These are phyloP conservation scores for Perithous albicinctus DNA, from an alignment of 2,888 invertebrate genomes.

Conservation along the genomic window DNA sequence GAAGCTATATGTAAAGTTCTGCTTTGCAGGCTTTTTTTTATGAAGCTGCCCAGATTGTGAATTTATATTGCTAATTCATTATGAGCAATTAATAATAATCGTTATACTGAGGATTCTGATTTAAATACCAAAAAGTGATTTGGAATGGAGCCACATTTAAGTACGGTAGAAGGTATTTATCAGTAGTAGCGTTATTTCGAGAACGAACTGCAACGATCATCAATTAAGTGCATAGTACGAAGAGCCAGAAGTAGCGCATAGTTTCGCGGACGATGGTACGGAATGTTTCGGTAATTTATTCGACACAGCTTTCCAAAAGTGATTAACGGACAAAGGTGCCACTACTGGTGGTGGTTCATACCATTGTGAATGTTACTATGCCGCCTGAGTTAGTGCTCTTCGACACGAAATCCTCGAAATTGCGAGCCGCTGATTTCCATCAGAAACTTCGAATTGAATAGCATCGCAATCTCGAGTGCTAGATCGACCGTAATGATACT, in stretches of 20 bases:
- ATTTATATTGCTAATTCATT: neutral
- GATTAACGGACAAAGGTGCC: constrained; percentile 76
- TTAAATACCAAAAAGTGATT: constrained; percentile 73
- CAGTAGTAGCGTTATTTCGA: constrained; percentile 38
- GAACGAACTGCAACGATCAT: neutral
- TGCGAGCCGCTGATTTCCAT: constrained; percentile 76
- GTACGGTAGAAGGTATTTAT: constrained; percentile 1
- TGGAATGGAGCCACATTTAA: neutral
- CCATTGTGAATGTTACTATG: constrained; percentile 63
- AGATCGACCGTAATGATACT: constrained; percentile 69
- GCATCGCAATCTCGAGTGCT: constrained; percentile 75
- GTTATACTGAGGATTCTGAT: neutral
- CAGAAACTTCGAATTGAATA: constrained; percentile 81
- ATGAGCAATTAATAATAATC: neutral
- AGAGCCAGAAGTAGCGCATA: constrained; percentile 32
- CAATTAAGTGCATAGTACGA: constrained; percentile 70
- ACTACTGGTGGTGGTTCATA: constrained; percentile 68
- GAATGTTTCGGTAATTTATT: constrained; percentile 74
- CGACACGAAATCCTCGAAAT: constrained; percentile 80
- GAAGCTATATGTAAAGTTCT: too few relatives aligned
- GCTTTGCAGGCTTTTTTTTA: too few relatives aligned
- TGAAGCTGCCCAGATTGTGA: neutral
- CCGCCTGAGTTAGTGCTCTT: constrained; percentile 74
- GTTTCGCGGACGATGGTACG: constrained; percentile 54
- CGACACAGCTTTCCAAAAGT: constrained; percentile 74